These are phyloP conservation scores for Gorsachius magnificus DNA, from an alignment of 2,797 vertebrate genomes.

Conservation along the genomic window DNA sequence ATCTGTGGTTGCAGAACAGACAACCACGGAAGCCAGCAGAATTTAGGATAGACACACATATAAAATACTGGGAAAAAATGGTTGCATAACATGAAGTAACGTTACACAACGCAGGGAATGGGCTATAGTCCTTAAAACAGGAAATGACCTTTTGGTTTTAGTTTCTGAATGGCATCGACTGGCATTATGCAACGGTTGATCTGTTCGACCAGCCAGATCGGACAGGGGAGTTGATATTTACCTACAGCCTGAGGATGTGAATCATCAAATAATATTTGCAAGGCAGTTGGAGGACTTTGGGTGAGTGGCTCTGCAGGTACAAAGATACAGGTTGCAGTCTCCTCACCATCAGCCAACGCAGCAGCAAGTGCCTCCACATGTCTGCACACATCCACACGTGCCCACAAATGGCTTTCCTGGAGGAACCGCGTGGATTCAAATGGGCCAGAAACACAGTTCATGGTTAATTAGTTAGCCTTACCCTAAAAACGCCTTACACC, in stretches of 20 bases:
- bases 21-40: neutral
- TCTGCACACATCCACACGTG: rapidly evolving
- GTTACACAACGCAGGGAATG: neutral
- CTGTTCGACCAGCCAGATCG: neutral
- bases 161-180: conserved; percentile 12
- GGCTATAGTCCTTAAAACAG: neutral
- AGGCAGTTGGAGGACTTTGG: conserved; percentile 27
- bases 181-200: neutral
- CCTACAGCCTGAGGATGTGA: neutral
- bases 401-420: neutral
- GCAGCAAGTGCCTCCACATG: neutral
- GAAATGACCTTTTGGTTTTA: conserved; percentile 49
- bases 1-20: neutral
- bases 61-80: neutral
- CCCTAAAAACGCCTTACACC: neutral
- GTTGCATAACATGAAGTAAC: neutral
- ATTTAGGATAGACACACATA: neutral
- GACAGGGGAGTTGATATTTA: neutral
- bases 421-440: rapidly evolving
- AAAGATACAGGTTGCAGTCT: rapidly evolving
- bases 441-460: rapidly evolving
- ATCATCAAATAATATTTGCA: neutral
- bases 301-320: neutral
- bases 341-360: rapidly evolving
- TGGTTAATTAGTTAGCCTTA: neutral